These are phyloP conservation scores for Notiomystis cincta DNA, from an alignment of 2,113 vertebrate genomes.

Conservation along the genomic window DNA sequence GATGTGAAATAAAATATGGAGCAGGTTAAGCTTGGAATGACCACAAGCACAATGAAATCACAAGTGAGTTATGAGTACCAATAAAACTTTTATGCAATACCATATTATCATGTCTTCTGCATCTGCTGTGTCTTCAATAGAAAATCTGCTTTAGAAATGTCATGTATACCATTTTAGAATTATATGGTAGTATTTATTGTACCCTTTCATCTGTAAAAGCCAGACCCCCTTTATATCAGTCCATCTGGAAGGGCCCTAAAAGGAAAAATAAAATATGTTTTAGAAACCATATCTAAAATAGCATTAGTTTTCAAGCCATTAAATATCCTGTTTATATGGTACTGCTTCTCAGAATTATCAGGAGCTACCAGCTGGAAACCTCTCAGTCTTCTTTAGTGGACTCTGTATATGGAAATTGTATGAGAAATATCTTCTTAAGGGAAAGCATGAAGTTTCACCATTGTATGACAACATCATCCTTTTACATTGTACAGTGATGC, in stretches of 20 bases:
- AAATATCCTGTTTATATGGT: background rate
- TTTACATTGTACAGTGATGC: background rate
- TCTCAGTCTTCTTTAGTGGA: background rate
- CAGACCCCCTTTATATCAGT: background rate
- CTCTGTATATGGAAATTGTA: background rate
- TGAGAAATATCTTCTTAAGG: background rate
- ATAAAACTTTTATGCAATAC: conserved; percentile 57
- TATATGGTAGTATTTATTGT: conserved; percentile 19
- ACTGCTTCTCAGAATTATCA: background rate
- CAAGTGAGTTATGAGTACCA: conserved; percentile 39
- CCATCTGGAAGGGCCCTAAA: background rate
- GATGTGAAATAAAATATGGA: conserved; percentile 12
- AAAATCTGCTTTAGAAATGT: conserved; percentile 40
- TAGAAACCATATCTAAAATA: background rate
- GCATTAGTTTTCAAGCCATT: background rate
- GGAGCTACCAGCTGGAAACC: background rate
- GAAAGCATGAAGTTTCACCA: background rate
- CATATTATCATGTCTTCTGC: conserved; percentile 36
- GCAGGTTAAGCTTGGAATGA: conserved; percentile 46
- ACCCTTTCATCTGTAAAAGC: conserved; percentile 29
- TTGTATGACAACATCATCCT: background rate
- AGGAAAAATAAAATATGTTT: conserved; percentile 5
- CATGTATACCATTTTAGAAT: conserved; percentile 19
- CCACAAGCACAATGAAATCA: conserved; percentile 51
- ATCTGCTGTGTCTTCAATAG: conserved; percentile 21